Evolutionary conservation across 2,113 vertebrate genomes (phyloP).

Genomic region (Paraplagusia blochii): DNA sequence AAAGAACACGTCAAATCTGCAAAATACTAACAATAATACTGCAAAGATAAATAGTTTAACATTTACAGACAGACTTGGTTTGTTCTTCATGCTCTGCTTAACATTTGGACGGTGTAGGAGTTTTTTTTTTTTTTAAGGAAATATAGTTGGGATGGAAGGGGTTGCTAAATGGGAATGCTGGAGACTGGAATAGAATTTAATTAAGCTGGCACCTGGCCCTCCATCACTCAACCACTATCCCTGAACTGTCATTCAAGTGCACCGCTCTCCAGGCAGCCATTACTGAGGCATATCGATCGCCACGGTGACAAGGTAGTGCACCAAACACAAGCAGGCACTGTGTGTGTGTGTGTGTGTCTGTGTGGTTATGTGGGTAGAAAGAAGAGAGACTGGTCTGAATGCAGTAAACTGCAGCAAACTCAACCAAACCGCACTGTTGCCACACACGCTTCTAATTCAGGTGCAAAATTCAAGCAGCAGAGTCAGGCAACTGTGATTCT

Average conservation of each 20-base stretch:
- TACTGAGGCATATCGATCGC: slow-evolving; percentile 65
- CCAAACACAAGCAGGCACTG: slow-evolving; percentile 40
- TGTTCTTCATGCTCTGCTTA: slow-evolving; percentile 46
- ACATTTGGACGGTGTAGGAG: slow-evolving; percentile 8
- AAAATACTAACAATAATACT: no score
- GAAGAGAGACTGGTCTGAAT: background rate
- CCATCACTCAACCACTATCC: slow-evolving; percentile 63
- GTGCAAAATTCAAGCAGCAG: no score
- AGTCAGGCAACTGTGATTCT: no score
- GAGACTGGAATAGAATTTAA: slow-evolving; percentile 70
- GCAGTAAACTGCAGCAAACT: background rate
- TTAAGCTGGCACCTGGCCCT: slow-evolving; percentile 61
- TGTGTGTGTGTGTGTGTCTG: slow-evolving; percentile 1
- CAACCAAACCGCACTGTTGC: slow-evolving; percentile 3
- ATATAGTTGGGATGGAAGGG: slow-evolving; percentile 3
- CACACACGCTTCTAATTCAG: background rate
- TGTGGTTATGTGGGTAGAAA: slow-evolving; percentile 2
- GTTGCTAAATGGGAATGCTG: slow-evolving; percentile 44
- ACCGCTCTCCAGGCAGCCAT: slow-evolving; percentile 65
- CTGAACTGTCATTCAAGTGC: slow-evolving; percentile 64
- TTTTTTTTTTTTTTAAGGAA: background rate
- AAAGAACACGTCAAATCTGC: slow-evolving; percentile 1
- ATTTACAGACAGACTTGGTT: slow-evolving; percentile 26
- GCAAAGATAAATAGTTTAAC: slow-evolving; percentile 38
- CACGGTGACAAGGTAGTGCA: slow-evolving; percentile 50